These are phyloP conservation scores for Coryphaenoides rupestris DNA, from an alignment of 2,113 vertebrate genomes.

Conservation along the genomic window DNA sequence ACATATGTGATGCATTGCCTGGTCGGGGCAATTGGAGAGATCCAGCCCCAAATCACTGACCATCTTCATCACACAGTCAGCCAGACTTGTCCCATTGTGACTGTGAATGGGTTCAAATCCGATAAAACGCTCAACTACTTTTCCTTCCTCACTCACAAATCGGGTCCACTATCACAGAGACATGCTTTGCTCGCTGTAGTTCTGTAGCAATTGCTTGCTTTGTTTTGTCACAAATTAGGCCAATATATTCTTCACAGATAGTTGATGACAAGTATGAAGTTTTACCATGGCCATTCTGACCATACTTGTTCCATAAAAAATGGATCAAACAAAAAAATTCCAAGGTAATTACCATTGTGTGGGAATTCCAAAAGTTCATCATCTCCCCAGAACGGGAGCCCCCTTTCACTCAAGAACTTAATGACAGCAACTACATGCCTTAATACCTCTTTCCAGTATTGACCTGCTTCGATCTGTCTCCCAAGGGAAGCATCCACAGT, in stretches of 20 bases:
- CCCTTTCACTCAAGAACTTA: neutral
- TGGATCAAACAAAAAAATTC: neutral
- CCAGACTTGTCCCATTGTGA: too few species aligned
- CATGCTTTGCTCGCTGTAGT: neutral
- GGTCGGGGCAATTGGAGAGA: too few species aligned
- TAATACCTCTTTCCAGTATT: slow-evolving; percentile 1
- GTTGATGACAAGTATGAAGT: neutral
- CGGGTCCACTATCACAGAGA: neutral
- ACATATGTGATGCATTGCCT: too few species aligned
- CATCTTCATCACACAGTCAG: too few species aligned
- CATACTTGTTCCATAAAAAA: neutral
- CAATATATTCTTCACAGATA: neutral
- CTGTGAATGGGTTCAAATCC: too few species aligned
- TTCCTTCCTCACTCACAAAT: neutral
- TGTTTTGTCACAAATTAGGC: neutral
- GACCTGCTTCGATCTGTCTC: slow-evolving; percentile 3
- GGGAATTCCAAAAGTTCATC: neutral
- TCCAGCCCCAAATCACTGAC: too few species aligned
- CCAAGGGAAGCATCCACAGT: neutral
- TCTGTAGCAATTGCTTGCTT: neutral
- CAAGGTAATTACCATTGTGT: neutral
- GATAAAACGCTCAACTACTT: too few species aligned
- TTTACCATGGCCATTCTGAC: neutral
- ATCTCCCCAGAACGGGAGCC: neutral
- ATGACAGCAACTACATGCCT: neutral